Percentiles rank a stretch among this genome's conserved stretches.
Conservation (phyloP, 1,140 invertebrate genomes). For the Apolygus lucorum region DNA sequence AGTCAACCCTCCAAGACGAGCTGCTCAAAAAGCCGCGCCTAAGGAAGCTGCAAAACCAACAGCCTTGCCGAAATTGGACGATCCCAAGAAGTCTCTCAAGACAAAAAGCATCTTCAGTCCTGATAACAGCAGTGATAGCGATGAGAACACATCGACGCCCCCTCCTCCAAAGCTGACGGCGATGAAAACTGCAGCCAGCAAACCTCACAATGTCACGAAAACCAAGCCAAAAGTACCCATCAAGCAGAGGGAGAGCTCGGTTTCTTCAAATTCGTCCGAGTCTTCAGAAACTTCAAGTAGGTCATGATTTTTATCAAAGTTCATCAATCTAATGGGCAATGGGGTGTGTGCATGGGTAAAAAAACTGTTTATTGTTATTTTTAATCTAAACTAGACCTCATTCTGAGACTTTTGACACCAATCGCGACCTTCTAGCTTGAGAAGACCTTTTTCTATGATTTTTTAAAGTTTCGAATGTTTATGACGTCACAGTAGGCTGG, state of each 20-base stretch:
- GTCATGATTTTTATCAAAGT: background rate
- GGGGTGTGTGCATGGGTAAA: too few species aligned
- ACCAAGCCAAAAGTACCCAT: constrained; percentile 35
- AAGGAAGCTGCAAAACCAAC: constrained; percentile 39
- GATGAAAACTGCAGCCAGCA: constrained; percentile 41
- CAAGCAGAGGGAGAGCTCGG: constrained; percentile 39
- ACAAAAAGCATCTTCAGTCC: constrained; percentile 76
- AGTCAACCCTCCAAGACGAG: constrained; percentile 24
- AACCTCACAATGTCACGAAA: constrained; percentile 22
- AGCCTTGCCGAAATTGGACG: constrained; percentile 33
- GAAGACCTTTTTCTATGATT: too few species aligned
- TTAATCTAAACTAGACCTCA: too few species aligned
- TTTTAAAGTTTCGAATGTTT: too few species aligned
- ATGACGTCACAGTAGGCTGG: too few species aligned
- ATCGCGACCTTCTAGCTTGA: too few species aligned
- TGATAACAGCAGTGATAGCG: constrained; percentile 69
- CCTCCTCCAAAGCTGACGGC: constrained; percentile 39
- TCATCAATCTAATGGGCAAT: too few species aligned
- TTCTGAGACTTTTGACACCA: too few species aligned
- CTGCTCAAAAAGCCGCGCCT: constrained; percentile 33
- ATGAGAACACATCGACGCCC: constrained; percentile 38
- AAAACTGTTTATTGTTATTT: too few species aligned
- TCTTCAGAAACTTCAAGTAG: constrained; percentile 37
- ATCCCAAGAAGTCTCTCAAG: constrained; percentile 51
- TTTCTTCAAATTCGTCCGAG: constrained; percentile 40